Conservation (phyloP, 2,113 vertebrate species). For the Gambusia affinis region DNA sequence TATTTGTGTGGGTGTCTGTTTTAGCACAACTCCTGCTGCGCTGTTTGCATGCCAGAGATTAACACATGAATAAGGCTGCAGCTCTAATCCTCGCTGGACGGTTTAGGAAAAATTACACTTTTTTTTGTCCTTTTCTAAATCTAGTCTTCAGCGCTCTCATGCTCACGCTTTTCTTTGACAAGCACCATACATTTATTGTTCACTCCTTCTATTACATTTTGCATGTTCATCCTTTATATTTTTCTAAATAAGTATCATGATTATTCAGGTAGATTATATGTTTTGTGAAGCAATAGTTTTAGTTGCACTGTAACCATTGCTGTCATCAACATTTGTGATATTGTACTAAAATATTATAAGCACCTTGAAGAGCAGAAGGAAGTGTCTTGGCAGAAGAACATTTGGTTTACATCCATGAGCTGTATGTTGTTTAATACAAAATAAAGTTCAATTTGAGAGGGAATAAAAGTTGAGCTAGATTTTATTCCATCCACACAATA, state of each 20-base stretch:
- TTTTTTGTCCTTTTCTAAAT: conserved; percentile 9
- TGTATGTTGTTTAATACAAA: too few relatives aligned
- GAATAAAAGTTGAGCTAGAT: not conserved
- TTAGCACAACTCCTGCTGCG: not conserved
- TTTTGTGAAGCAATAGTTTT: not conserved
- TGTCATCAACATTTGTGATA: not conserved
- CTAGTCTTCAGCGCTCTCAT: conserved; percentile 1
- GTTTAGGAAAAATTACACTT: conserved; percentile 22
- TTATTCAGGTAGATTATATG: not conserved
- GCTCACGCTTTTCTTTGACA: not conserved
- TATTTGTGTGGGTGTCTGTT: not conserved
- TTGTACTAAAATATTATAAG: not conserved
- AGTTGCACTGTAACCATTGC: not conserved
- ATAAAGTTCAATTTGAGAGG: not conserved
- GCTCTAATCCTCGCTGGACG: conserved; percentile 32
- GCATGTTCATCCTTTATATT: not conserved
- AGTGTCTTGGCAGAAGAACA: not conserved
- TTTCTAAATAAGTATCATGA: not conserved
- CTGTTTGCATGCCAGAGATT: conserved; percentile 41
- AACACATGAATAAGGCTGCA: conserved; percentile 15
- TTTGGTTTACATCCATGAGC: not conserved
- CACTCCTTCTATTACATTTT: not conserved
- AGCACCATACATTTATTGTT: not conserved
- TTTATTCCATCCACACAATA: not conserved
- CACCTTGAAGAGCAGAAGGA: not conserved